These are phyloP conservation scores for Drosophila miranda DNA, from an alignment of 1,140 invertebrate species.

Conservation along the genomic window DNA sequence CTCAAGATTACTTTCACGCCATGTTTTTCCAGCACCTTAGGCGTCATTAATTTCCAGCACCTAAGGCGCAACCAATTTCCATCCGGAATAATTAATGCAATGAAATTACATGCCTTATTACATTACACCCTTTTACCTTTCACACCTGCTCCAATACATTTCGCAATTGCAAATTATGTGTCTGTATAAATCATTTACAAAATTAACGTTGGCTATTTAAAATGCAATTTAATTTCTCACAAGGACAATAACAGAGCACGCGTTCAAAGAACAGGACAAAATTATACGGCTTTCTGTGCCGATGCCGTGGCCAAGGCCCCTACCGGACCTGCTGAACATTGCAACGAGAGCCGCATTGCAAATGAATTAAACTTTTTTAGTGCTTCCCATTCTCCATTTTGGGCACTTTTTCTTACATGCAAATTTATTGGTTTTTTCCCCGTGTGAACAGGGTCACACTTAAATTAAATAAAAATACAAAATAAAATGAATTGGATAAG, in stretches of 20 bases:
- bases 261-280: conserved; percentile 21
- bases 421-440: conserved; percentile 64
- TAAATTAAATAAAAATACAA: not conserved
- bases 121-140: conserved; percentile 5
- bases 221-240: conserved; percentile 52
- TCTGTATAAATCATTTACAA: conserved; percentile 51
- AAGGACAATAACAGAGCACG: conserved; percentile 39
- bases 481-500: conserved; percentile 36
- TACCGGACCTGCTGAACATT: conserved; percentile 23
- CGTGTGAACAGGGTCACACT: conserved; percentile 13
- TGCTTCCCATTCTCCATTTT: conserved; percentile 39
- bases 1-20: too few relatives aligned
- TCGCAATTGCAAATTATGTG: conserved; percentile 36
- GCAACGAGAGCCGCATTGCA: conserved; percentile 51
- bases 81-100: not conserved
- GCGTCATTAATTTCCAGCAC: too few relatives aligned
- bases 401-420: conserved; percentile 53
- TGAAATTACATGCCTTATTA: conserved; percentile 7
- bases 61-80: too few relatives aligned
- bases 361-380: conserved; percentile 73
- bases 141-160: conserved; percentile 22
- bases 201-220: conserved; percentile 51
- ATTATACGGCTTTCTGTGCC: too few relatives aligned
- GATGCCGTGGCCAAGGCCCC: not conserved
- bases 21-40: too few relatives aligned